A percentile compares a stretch with the other conserved stretches of the same genome.
phyloP scores from a whole-genome alignment of 1,140 invertebrate species.

The Cephus cinctus region DNA sequence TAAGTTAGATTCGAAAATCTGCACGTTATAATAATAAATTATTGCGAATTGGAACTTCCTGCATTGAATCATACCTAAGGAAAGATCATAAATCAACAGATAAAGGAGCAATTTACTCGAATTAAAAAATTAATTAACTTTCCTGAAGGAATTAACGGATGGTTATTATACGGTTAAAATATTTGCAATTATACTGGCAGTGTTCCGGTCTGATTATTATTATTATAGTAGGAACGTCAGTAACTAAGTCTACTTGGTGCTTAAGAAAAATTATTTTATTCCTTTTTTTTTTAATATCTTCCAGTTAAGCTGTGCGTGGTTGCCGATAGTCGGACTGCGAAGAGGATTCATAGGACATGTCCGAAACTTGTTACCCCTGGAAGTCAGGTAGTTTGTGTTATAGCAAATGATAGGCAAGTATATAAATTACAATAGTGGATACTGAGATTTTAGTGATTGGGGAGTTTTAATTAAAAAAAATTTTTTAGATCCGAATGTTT shows the following conservation, averaged over 20 bases:
- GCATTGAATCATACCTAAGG: too few species aligned
- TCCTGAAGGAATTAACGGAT: too few species aligned
- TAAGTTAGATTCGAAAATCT: too few species aligned
- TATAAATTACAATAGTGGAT: neutral
- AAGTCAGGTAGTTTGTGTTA: constrained; percentile 63
- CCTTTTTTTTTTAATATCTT: constrained; percentile 34
- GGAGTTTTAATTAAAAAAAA: constrained; percentile 6
- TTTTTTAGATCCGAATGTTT: constrained; percentile 72
- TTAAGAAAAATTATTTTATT: constrained; percentile 10
- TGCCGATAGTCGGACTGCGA: constrained; percentile 60
- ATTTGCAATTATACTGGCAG: too few species aligned
- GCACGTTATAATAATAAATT: too few species aligned
- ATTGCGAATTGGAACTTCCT: too few species aligned
- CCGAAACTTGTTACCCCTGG: constrained; percentile 54
- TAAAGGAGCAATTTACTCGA: too few species aligned
- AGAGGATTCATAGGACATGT: constrained; percentile 61
- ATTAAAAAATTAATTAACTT: too few species aligned
- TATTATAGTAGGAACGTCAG: constrained; percentile 15
- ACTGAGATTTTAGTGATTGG: neutral
- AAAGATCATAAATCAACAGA: too few species aligned
- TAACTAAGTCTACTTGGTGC: too few species aligned
- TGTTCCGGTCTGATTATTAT: too few species aligned
- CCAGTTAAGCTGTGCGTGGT: constrained; percentile 69
- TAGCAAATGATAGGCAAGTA: constrained; percentile 64
- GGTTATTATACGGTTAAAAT: too few species aligned